A percentile compares a stretch with the other conserved stretches of the same genome.
These are phyloP conservation scores for Numida meleagris DNA, from an alignment of 2,113 vertebrate genomes.

Conservation along the genomic window DNA sequence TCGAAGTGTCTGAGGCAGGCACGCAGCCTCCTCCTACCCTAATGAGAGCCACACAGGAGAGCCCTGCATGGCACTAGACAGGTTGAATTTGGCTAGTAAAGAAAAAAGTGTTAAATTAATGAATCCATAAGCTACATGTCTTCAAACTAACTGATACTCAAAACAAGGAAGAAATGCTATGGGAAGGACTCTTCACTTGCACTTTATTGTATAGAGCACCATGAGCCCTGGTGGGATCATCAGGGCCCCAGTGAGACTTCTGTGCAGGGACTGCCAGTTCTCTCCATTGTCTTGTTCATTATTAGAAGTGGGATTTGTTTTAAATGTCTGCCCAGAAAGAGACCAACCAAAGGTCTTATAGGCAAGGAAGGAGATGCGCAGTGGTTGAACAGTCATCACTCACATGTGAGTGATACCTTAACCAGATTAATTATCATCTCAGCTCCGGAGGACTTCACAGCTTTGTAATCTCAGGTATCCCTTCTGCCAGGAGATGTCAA, in stretches of 20 bases:
- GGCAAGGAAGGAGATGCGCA: neutral
- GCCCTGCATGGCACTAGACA: neutral
- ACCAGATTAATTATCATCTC: neutral
- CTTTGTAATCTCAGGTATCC: neutral
- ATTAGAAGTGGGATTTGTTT: neutral
- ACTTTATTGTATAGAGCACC: neutral
- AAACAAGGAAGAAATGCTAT: neutral
- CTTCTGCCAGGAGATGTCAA: neutral
- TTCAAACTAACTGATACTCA: neutral
- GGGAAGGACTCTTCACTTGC: neutral
- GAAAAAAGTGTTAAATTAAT: neutral
- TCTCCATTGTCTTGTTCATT: neutral
- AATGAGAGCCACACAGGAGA: fast-evolving
- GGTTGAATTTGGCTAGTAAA: neutral
- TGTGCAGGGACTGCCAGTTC: neutral
- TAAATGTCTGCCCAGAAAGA: neutral
- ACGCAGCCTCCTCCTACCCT: neutral
- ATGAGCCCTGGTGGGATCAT: neutral
- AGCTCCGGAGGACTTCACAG: neutral
- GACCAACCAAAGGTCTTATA: neutral
- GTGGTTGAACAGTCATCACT: neutral
- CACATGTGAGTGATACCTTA: neutral
- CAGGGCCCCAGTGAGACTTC: neutral
- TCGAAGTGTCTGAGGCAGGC: neutral
- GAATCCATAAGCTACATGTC: neutral